A percentile compares a stretch with the other conserved stretches of the same genome.
phyloP scores from a whole-genome alignment of 2,888 invertebrate species.

The Blastobasis lacticolella region DNA sequence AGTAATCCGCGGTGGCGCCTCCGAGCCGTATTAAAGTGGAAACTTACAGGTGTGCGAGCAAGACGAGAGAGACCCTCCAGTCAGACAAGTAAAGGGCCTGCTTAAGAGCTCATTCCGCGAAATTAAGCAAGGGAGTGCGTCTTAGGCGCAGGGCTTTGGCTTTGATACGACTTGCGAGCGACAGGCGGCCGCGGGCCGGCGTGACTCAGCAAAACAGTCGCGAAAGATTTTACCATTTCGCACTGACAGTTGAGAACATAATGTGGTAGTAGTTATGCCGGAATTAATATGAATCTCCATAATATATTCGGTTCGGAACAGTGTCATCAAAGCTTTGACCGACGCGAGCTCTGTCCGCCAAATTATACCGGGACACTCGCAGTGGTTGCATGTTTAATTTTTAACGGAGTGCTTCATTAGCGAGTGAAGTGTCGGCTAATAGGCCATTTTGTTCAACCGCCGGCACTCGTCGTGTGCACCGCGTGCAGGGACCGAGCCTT shows the following conservation, averaged over 20 bases:
- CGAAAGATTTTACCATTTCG: too few relatives aligned
- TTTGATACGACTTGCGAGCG: slow-evolving; percentile 12
- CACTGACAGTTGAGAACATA: too few relatives aligned
- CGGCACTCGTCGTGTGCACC: slow-evolving; percentile 11
- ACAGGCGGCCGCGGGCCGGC: background rate
- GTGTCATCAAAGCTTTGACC: too few relatives aligned
- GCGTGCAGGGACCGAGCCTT: slow-evolving; percentile 35
- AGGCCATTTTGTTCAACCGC: too few relatives aligned
- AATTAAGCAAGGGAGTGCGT: slow-evolving; percentile 60
- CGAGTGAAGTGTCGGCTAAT: too few relatives aligned
- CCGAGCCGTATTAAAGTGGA: slow-evolving; percentile 17
- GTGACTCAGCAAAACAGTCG: too few relatives aligned
- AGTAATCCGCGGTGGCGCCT: background rate
- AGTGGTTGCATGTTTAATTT: background rate
- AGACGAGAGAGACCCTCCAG: slow-evolving; percentile 23
- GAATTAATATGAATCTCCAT: too few relatives aligned
- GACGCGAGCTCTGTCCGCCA: too few relatives aligned
- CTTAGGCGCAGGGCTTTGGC: slow-evolving; percentile 51
- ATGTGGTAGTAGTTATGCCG: too few relatives aligned
- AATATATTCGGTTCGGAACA: too few relatives aligned
- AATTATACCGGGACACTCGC: too few relatives aligned
- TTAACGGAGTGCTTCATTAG: too few relatives aligned
- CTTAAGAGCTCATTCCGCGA: slow-evolving; percentile 63
- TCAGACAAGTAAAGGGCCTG: slow-evolving; percentile 48
- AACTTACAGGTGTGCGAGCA: slow-evolving; percentile 23